Base-by-base conservation (phyloP, 2,113 vertebrate species). In the Phalacrocorax pelagicus region DNA sequence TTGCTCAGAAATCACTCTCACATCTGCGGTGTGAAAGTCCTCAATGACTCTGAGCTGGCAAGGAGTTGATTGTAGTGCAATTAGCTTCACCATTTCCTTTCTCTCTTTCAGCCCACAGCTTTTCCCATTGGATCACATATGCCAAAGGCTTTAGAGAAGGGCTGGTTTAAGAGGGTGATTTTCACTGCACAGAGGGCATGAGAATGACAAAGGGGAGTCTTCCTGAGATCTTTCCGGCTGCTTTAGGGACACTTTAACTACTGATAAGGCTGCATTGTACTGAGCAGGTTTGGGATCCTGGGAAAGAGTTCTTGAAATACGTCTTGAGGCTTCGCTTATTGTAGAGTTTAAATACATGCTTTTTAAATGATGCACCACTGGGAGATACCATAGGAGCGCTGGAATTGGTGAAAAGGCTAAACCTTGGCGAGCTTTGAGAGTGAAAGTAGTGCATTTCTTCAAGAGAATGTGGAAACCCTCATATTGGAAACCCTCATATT, bases 1-100 rank as follows among this genome's bases (percentile, higher is more conserved):
- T 86, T 0, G 0, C 54, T 82, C 0, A 0, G 58, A 91, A 90
- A 75, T 86, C 0, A 1, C 29, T 87, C 32, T 91, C 65, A 19
- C 4, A 57, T 77, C 22, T 58, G 38, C 2, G 2, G 3, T 70
- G 49, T 90, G 57, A 74, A 92, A 90, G 80, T 86, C 72, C 63
- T 94, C 54, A 62, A 2, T 92, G 66, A 79, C 81, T 72, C 40
- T 92, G 88, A 84, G 57, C 79, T 94, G 88, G 59, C 52, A 90
- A 84, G 67, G 75, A 83, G 67, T 52, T 90, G 71, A 78, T 63
- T 74, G 63, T 70, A 77, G 55, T 55, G 61, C 47, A 78, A 38
- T 96, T 94, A 90, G 57, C 29, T 63, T 95, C 73, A 83, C 49
- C 24, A 46, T 87, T 90, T 71, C 55, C 52, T 75, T 92, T 59